These are phyloP conservation scores for Leguminivora glycinivorella DNA, from an alignment of 1,140 invertebrate species.

Conservation along the genomic window DNA sequence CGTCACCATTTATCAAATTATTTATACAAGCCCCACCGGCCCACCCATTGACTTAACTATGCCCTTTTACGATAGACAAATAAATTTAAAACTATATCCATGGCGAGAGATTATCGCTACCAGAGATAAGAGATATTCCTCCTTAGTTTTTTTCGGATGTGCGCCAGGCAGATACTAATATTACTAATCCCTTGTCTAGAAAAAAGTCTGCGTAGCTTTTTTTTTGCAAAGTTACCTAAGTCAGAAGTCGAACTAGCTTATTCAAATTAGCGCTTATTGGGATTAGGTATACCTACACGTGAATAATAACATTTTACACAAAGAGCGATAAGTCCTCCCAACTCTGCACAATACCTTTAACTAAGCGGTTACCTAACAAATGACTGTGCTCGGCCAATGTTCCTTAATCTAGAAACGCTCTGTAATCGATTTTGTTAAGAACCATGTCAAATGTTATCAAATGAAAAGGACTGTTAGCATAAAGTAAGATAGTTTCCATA, in stretches of 20 bases:
- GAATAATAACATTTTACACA: no score
- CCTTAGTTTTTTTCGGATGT: background rate
- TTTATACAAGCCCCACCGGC: constrained; percentile 37
- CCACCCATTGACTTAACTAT: constrained; percentile 36
- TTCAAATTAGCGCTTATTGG: no score
- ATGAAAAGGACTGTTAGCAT: background rate
- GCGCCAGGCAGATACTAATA: no score
- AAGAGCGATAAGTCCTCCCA: no score
- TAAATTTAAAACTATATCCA: constrained; percentile 11
- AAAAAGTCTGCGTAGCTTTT: no score
- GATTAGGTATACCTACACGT: no score
- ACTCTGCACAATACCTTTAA: no score
- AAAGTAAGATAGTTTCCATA: background rate
- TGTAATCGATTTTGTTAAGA: background rate
- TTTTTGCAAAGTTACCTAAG: no score
- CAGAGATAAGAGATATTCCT: background rate
- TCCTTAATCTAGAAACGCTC: background rate
- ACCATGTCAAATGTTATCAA: background rate
- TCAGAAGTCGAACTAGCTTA: no score
- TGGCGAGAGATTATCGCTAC: constrained; percentile 11
- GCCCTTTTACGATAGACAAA: constrained; percentile 31
- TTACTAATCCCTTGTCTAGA: background rate
- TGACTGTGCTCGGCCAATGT: no score
- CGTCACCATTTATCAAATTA: constrained; percentile 50
- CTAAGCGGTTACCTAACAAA: no score